These are phyloP conservation scores for Drosophila robusta DNA, from an alignment of 2,888 invertebrate species.

Conservation along the genomic window DNA sequence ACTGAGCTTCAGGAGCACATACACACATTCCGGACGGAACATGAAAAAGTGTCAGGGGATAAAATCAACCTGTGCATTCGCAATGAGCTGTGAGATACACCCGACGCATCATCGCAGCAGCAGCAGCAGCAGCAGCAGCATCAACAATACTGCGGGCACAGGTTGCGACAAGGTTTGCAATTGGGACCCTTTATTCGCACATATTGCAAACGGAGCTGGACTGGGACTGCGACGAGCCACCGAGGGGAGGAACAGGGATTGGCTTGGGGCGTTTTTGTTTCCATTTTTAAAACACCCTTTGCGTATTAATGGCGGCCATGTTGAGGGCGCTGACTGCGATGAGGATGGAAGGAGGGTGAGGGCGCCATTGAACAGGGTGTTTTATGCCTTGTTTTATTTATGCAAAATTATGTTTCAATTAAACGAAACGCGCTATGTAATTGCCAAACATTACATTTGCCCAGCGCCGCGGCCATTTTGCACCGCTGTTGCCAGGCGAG, in stretches of 20 bases:
- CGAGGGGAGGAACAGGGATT: not conserved
- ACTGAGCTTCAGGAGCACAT: no score
- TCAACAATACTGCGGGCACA: conserved; percentile 45
- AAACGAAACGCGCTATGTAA: conserved; percentile 77
- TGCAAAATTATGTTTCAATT: conserved; percentile 85
- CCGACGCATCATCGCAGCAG: conserved; percentile 48
- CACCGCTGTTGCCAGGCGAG: conserved; percentile 41
- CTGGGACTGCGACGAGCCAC: not conserved
- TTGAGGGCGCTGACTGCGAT: conserved; percentile 10
- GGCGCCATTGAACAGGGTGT: conserved; percentile 73
- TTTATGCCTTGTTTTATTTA: conserved; percentile 80
- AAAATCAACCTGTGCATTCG: conserved; percentile 81
- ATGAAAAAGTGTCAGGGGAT: conserved; percentile 76
- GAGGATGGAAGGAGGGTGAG: conserved; percentile 5
- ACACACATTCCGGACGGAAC: conserved; percentile 28
- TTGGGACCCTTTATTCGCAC: conserved; percentile 63
- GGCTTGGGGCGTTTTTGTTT: conserved; percentile 57
- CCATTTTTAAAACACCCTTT: conserved; percentile 71
- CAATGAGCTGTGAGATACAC: conserved; percentile 74
- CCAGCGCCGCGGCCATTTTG: conserved; percentile 59
- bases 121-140: conserved; percentile 19
- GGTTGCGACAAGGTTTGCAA: conserved; percentile 58
- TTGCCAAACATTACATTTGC: conserved; percentile 63
- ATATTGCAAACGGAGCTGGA: conserved; percentile 46
- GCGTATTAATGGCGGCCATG: conserved; percentile 59